These are phyloP conservation scores for Miniopterus natalensis DNA, from an alignment of 2,113 vertebrate genomes.

Conservation along the genomic window DNA sequence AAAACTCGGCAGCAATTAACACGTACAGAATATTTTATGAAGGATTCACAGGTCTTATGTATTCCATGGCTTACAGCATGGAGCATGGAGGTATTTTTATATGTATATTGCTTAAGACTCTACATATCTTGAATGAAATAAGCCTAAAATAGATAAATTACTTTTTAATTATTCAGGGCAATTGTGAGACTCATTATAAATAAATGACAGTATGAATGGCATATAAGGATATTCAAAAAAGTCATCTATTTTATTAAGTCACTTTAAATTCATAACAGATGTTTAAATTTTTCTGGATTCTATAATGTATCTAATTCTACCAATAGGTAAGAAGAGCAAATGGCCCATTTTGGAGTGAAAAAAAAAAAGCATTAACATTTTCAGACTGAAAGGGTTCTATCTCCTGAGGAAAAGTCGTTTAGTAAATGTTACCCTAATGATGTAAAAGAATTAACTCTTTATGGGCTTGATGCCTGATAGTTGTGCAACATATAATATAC, in stretches of 20 bases:
- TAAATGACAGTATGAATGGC: conserved; percentile 74
- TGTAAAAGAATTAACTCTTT: conserved; percentile 72
- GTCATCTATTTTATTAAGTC: conserved; percentile 48
- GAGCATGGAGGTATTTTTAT: neutral
- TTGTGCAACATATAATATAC: neutral
- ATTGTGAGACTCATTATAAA: conserved; percentile 60
- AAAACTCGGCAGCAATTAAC: conserved; percentile 50
- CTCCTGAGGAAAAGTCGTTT: conserved; percentile 78
- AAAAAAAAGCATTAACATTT: conserved; percentile 78
- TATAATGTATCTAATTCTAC: conserved; percentile 61
- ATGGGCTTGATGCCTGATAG: neutral
- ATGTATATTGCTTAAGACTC: conserved; percentile 1
- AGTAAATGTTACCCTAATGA: conserved; percentile 68
- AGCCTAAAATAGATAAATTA: conserved; percentile 20
- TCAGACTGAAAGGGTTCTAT: conserved; percentile 65
- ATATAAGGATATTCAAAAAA: conserved; percentile 69
- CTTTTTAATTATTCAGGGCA: conserved; percentile 76
- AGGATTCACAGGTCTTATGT: neutral
- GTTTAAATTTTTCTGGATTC: conserved; percentile 71
- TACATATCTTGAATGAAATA: conserved; percentile 28
- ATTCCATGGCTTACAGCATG: neutral
- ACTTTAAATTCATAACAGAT: conserved; percentile 74
- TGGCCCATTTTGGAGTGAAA: conserved; percentile 64
- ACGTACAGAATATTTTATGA: conserved; percentile 41
- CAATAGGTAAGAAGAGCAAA: conserved; percentile 65